These are phyloP conservation scores for Jordanella pulchra DNA, from an alignment of 2,797 vertebrate species.

Conservation along the genomic window DNA sequence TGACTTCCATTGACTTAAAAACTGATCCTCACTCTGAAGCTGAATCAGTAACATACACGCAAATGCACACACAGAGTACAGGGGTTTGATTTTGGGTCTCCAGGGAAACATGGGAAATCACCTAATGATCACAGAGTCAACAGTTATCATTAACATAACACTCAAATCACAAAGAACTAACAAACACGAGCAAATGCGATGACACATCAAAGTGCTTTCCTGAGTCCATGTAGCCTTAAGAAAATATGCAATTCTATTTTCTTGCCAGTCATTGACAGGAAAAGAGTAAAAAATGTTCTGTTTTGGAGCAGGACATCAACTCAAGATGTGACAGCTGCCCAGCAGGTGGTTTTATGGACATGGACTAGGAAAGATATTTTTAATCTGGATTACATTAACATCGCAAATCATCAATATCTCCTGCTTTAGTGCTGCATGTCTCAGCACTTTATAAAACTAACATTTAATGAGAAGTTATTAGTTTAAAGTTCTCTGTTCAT, in stretches of 20 bases:
- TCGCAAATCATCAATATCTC: slow-evolving; percentile 9
- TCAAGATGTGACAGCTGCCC: slow-evolving; percentile 49
- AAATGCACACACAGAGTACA: slow-evolving; percentile 12
- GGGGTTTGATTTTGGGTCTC: slow-evolving; percentile 64
- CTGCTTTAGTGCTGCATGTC: not conserved
- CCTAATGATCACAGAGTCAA: slow-evolving; percentile 52
- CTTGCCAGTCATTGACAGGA: slow-evolving; percentile 39
- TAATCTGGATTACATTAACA: not conserved
- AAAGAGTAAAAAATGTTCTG: slow-evolving; percentile 35
- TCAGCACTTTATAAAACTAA: slow-evolving; percentile 31
- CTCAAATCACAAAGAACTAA: slow-evolving; percentile 41
- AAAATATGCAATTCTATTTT: slow-evolving; percentile 38
- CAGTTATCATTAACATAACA: slow-evolving; percentile 56
- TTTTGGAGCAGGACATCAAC: slow-evolving; percentile 27
- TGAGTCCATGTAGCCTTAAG: slow-evolving; percentile 20
- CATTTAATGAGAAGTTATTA: slow-evolving; percentile 47
- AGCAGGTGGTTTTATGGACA: slow-evolving; percentile 27
- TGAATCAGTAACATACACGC: slow-evolving; percentile 24
- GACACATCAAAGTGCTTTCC: slow-evolving; percentile 29
- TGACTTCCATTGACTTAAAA: no score
- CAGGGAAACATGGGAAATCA: slow-evolving; percentile 69
- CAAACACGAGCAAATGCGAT: slow-evolving; percentile 9
- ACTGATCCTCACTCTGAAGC: slow-evolving; percentile 26
- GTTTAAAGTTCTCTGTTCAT: slow-evolving; percentile 55
- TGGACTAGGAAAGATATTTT: not conserved